These are phyloP conservation scores for Tenodera sinensis DNA, from an alignment of 2,888 invertebrate species.

Conservation along the genomic window DNA sequence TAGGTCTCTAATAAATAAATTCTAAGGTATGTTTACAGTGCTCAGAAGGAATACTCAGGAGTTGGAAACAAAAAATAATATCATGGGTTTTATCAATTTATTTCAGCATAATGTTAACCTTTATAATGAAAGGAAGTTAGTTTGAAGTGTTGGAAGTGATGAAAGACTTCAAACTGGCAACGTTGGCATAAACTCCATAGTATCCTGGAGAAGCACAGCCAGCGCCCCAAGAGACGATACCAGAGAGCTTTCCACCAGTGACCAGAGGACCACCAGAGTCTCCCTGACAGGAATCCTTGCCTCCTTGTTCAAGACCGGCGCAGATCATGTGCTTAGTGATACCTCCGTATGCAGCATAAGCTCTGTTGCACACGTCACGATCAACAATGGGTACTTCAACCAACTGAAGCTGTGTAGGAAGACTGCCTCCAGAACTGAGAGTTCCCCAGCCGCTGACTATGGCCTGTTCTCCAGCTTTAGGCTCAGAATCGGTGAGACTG, in stretches of 20 bases:
- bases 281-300: conserved; percentile 54
- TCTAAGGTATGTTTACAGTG: too few species aligned
- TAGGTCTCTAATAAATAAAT: too few species aligned
- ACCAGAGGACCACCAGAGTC: conserved; percentile 45
- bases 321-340: conserved; percentile 51
- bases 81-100: too few species aligned
- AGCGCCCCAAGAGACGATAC: conserved; percentile 45
- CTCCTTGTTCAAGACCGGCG: conserved; percentile 47
- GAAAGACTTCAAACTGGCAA: background rate
- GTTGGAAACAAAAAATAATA: too few species aligned
- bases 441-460: conserved; percentile 43
- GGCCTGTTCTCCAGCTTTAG: background rate
- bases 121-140: too few species aligned
- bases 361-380: conserved; percentile 36
- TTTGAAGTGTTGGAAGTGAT: background rate
- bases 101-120: too few species aligned
- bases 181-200: conserved; percentile 27
- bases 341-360: conserved; percentile 33
- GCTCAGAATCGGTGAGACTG: background rate
- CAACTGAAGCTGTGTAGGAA: conserved; percentile 37
- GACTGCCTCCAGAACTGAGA: conserved; percentile 32
- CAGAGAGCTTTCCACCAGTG: conserved; percentile 37
- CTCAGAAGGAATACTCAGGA: too few species aligned
- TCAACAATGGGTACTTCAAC: conserved; percentile 40
- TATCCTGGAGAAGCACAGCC: conserved; percentile 40